Base-by-base conservation (phyloP, 2,888 invertebrate genomes). In the Stegophylla sp. region DNA sequence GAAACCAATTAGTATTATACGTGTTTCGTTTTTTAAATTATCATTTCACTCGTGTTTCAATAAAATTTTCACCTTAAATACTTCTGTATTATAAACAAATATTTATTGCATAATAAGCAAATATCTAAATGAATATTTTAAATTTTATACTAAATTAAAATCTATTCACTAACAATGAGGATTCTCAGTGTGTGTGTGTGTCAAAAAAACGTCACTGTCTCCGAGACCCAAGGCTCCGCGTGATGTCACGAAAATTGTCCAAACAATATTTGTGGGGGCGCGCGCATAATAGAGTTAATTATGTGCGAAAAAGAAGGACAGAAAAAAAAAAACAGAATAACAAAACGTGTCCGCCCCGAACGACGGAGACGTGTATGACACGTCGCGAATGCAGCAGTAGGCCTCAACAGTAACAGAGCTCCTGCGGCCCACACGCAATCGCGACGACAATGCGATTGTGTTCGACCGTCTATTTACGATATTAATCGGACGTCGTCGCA, bases 251-350 rank as follows among this genome's bases (percentile, higher is more conserved):
- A 48, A 28, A 5, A 23, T 53, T 41, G 75, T 43, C 64, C 75
- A 41, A 75, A 75, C 75, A 53, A 34, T 75, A 20, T 51, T 9
- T 43, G 23, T 20, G 56, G 12, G 10, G 12, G 9, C 43, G 59
- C 1, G 64, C 59, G 69, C 13, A 72, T 56, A 72, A 72, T 72
- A 23, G 72, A 72, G 72, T 72, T 72, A 72, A 72, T 72, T 72
- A 41, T 56, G 72, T 72, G 72, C 72, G 20, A 51, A 20, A 20
- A 15, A 20, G 34, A 28, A 26, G 12, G 13, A 61, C 23, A 28
- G 13, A 61, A 28, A 34, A 34, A 1, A 34, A 34, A 34, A 28
- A 63, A 23, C 17, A 15, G 3, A 41, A 41, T 0, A 64, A 41
- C 10, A 7, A 5, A 34, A 34, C 34, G 34, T 34, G 26, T 26